Evolutionary conservation across 2,888 invertebrate species (phyloP).

Genomic region (Pantelozetes paolii): DNA sequence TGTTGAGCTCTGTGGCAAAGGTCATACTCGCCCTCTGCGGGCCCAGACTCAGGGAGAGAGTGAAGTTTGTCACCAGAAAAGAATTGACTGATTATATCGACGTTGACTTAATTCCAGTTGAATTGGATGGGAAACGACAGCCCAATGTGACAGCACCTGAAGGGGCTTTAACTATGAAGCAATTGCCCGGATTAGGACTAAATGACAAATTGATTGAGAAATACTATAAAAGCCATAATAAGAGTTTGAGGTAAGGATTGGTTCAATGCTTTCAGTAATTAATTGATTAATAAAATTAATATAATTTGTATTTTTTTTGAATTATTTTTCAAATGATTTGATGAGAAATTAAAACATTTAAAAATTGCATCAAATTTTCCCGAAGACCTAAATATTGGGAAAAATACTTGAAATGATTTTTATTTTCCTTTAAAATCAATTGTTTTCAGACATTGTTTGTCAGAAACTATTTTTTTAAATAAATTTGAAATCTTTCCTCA

Average conservation of each 20-base stretch:
- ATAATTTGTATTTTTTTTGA: too few species aligned
- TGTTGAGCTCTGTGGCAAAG: background rate
- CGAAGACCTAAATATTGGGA: too few species aligned
- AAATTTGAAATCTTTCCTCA: too few species aligned
- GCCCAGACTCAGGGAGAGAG: background rate
- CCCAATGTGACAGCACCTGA: background rate
- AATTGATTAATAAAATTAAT: too few species aligned
- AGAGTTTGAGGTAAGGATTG: background rate
- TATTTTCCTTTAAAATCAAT: too few species aligned
- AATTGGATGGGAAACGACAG: constrained; percentile 18
- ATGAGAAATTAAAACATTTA: too few species aligned
- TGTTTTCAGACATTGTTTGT: too few species aligned
- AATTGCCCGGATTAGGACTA: constrained; percentile 14
- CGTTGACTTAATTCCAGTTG: constrained; percentile 3
- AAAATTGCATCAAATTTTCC: too few species aligned
- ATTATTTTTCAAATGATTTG: too few species aligned
- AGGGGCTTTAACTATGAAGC: background rate
- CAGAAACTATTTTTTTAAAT: too few species aligned
- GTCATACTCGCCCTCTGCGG: constrained; percentile 9
- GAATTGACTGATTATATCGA: constrained; percentile 20
- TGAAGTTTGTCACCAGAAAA: constrained; percentile 4
- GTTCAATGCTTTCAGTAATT: background rate
- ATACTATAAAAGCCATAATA: constrained; percentile 21
- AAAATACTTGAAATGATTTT: too few species aligned
- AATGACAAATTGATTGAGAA: constrained; percentile 23